Evolutionary conservation across 2,888 invertebrate genomes (phyloP), one percentile per base, ranked within the genome.

Genomic region (Synanthedon tipuliformis): DNA sequence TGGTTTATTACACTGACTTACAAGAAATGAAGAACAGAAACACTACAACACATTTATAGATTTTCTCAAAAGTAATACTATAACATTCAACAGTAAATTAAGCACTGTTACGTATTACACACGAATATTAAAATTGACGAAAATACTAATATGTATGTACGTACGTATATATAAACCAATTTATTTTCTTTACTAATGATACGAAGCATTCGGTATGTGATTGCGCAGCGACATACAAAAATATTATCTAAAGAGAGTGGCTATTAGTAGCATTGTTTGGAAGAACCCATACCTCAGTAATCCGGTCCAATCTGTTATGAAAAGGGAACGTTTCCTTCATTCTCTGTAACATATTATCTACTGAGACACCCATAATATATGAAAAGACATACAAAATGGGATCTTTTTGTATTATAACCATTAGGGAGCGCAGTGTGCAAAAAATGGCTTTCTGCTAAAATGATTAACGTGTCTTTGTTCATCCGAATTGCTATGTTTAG

Each of bases 301-400:
- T 76, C 74, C 72, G 56, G 54, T 55, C 63, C 71, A 69, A 74
- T 75, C 71, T 75, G 67, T 71, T 71, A 66, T 66, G 23, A 71
- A 75, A 76, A 70, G 69, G 66, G 64, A 72, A 65, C 62, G 62
- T 61, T 64, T 61, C 65, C 64, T 61, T 63, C 63, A 64, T 69
- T 64, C 62, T 57, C 55, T 54, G 59, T 56, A 62, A 70, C 72
- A 69, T 66, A 65, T 76, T 74, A 75, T 76, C 73, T 68, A 66
- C 64, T 55, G 57, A 50, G 48, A 57, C 55, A 40, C 27, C 18
- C 50, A 40, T 67, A 64, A 65, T 65, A 63, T 67, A 71, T 68
- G 66, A 63, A 60, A 61, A 60, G 63, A 61, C 57, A 60, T 54
- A 16, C 52, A 52, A 56, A 53, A 57, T 56, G 55, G 54, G 58